Conservation (phyloP, 1,140 invertebrate species). For the Eriosoma lanigerum region DNA sequence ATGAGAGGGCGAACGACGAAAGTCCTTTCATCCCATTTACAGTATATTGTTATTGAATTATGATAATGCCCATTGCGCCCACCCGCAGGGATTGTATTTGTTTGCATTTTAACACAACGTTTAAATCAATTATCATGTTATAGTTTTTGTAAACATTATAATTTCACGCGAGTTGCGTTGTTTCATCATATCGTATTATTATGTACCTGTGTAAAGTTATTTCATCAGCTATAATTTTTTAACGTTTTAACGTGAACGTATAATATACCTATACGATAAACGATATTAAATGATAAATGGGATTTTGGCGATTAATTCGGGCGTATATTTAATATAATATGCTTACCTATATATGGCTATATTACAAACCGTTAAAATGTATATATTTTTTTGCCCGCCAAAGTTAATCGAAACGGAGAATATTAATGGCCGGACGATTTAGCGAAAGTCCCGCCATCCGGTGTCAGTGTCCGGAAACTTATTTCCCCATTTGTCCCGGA, state of each 20-base stretch:
- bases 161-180: background rate
- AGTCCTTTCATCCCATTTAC: conserved; percentile 32
- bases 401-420: conserved; percentile 42
- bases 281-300: background rate
- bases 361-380: conserved; percentile 11
- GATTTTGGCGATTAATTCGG: background rate
- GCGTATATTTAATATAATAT: no score
- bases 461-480: conserved; percentile 49
- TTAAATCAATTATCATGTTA: conserved; percentile 40
- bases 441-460: conserved; percentile 48
- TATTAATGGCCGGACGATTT: conserved; percentile 44
- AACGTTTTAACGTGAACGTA: no score
- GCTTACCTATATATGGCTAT: background rate
- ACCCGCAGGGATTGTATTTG: conserved; percentile 36
- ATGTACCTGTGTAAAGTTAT: no score
- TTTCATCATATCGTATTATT: no score
- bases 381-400: background rate
- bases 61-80: conserved; percentile 16
- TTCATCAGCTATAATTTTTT: no score
- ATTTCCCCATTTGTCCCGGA: conserved; percentile 47
- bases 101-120: conserved; percentile 31
- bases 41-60: conserved; percentile 37
- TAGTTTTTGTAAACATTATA: conserved; percentile 30
- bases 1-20: conserved; percentile 17
- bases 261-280: no score